Conservation (phyloP, 2,888 invertebrate genomes). For the Parascotia fuliginaria region DNA sequence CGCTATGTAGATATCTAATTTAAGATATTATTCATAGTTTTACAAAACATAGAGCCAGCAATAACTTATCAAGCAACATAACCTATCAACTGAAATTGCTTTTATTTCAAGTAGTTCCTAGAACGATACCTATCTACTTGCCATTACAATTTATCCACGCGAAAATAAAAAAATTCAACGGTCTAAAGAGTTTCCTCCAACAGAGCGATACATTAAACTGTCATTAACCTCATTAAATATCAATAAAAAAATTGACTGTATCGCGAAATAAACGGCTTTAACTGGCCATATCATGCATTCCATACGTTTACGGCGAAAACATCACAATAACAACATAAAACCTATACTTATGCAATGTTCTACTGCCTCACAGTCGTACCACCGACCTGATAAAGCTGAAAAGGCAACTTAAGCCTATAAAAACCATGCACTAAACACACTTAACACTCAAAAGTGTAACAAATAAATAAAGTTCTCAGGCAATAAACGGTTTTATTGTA, state of each 20-base stretch:
- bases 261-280: conserved; percentile 70
- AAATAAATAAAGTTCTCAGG: conserved; percentile 80
- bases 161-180: conserved; percentile 25
- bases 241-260: conserved; percentile 69
- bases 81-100: background rate
- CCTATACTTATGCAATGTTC: conserved; percentile 85
- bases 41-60: background rate
- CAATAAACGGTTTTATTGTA: conserved; percentile 83
- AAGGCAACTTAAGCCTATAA: conserved; percentile 85
- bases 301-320: conserved; percentile 82
- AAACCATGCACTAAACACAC: conserved; percentile 85
- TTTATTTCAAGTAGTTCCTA: background rate
- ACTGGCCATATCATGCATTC: conserved; percentile 79
- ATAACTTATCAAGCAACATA: conserved; percentile 2
- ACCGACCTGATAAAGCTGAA: conserved; percentile 86
- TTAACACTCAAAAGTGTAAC: conserved; percentile 75
- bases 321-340: conserved; percentile 85
- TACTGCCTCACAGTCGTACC: conserved; percentile 83
- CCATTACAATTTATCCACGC: conserved; percentile 21
- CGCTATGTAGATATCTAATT: background rate
- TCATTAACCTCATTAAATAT: conserved; percentile 61
- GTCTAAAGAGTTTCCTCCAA: conserved; percentile 26
- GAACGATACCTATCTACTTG: conserved; percentile 14
- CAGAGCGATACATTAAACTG: conserved; percentile 34
- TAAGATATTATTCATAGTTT: background rate